Conservation (phyloP, 2,888 invertebrate genomes). For the Catocala nupta region DNA sequence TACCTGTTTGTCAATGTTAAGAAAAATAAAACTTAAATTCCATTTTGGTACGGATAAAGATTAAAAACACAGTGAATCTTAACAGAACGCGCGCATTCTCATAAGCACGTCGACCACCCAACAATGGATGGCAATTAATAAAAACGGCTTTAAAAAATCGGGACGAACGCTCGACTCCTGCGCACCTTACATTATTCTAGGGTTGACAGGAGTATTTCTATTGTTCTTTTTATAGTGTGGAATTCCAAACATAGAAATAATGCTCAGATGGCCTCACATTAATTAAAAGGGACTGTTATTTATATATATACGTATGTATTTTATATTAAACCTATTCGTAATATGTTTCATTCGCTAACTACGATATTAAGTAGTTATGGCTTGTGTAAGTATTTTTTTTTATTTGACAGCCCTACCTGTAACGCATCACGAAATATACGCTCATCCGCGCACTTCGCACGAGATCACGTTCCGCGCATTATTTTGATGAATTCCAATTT, state of each 20-base stretch:
- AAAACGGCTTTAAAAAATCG: conserved; percentile 61
- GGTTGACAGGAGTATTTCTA: conserved; percentile 53
- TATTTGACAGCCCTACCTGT: conserved; percentile 46
- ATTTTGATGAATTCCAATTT: conserved; percentile 78
- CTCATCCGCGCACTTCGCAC: conserved; percentile 72
- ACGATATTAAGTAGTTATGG: too few species aligned
- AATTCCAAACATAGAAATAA: background rate
- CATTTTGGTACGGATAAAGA: conserved; percentile 49
- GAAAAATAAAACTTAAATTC: conserved; percentile 36
- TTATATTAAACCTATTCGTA: too few species aligned
- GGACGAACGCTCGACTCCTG: conserved; percentile 59
- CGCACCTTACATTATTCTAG: conserved; percentile 62
- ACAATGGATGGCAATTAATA: conserved; percentile 77
- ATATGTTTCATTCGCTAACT: too few species aligned
- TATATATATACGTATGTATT: too few species aligned
- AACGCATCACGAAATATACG: conserved; percentile 74
- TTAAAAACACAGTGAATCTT: conserved; percentile 48
- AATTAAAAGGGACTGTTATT: too few species aligned
- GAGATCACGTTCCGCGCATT: conserved; percentile 82
- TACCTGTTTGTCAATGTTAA: conserved; percentile 18
- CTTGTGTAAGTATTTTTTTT: too few species aligned
- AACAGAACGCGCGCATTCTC: conserved; percentile 54
- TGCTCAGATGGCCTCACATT: background rate
- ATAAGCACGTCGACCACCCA: conserved; percentile 68
- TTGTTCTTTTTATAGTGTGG: conserved; percentile 12